phyloP scores from a whole-genome alignment of 37 sponge, comb jelly and placozoan species.

The Tethya wilhelma region DNA sequence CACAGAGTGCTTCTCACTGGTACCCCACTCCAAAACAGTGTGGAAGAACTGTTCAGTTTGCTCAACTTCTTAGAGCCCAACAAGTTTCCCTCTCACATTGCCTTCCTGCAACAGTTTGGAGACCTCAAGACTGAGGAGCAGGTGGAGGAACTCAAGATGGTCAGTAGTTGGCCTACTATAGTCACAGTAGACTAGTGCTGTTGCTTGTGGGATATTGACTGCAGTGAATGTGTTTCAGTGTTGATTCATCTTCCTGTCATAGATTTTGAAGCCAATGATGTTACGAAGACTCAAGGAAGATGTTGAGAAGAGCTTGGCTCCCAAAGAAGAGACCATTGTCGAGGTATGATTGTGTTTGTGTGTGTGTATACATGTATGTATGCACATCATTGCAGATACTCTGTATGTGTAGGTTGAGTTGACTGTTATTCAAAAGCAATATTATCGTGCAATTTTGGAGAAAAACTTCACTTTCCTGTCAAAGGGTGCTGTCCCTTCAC shows the following conservation, averaged over 20 bases:
- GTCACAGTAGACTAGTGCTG: neutral
- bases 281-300: conserved; percentile 90
- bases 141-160: conserved; percentile 86
- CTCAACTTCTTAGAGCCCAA: conserved; percentile 92
- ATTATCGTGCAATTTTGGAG: conserved; percentile 92
- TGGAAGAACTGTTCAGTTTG: conserved; percentile 94
- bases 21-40: conserved; percentile 96
- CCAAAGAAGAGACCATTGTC: conserved; percentile 93
- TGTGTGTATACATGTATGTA: conserved; percentile 8
- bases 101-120: conserved; percentile 90
- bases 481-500: conserved; percentile 73
- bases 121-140: conserved; percentile 92
- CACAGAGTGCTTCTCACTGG: conserved; percentile 92
- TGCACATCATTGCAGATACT: too few species aligned
- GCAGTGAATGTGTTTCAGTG: neutral
- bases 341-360: conserved; percentile 63
- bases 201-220: neutral
- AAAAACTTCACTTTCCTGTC: conserved; percentile 87
- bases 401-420: too few species aligned
- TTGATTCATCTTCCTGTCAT: neutral
- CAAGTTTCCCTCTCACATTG: conserved; percentile 77
- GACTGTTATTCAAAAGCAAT: conserved; percentile 90
- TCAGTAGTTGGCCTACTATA: conserved; percentile 14
- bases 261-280: conserved; percentile 97
- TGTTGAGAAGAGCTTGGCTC: conserved; percentile 89